A percentile compares a stretch with the other conserved stretches of the same genome.
phyloP scores from a whole-genome alignment of 37 sponge, comb jelly and placozoan species.

The Petrosia ficiformis region DNA sequence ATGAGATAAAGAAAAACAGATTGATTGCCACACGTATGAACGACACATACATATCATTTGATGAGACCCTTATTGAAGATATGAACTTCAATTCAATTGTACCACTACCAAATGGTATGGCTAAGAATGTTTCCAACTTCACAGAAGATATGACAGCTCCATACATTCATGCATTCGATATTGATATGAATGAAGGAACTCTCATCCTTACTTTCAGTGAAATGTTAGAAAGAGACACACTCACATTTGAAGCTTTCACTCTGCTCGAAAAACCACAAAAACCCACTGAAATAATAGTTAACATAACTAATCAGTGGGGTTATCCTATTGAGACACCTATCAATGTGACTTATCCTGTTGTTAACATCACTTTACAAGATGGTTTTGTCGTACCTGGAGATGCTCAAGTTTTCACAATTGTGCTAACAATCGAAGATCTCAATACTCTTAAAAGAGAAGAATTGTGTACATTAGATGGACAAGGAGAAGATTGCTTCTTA shows the following conservation, averaged over 20 bases:
- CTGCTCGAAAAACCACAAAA: constrained; percentile 21
- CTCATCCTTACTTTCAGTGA: constrained; percentile 82
- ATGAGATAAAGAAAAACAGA: constrained; percentile 59
- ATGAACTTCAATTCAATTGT: constrained; percentile 84
- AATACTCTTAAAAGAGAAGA: constrained; percentile 77
- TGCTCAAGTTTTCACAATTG: constrained; percentile 46
- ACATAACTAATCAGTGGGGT: neutral
- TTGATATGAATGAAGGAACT: constrained; percentile 74
- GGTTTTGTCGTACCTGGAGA: constrained; percentile 44
- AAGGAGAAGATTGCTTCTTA: constrained; percentile 67
- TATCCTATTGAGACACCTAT: neutral
- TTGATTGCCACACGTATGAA: constrained; percentile 31
- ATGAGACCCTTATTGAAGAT: constrained; percentile 53
- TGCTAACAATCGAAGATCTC: constrained; percentile 51
- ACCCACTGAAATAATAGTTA: neutral
- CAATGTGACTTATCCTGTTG: constrained; percentile 16
- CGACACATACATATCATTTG: constrained; percentile 66
- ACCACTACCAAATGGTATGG: constrained; percentile 50
- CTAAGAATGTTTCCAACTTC: constrained; percentile 51
- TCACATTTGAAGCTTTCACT: constrained; percentile 55
- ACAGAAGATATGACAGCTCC: constrained; percentile 79
- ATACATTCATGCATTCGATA: constrained; percentile 74
- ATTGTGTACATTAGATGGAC: constrained; percentile 63
- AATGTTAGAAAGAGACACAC: constrained; percentile 55
- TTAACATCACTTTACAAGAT: constrained; percentile 64